Base-by-base conservation (phyloP, 2,797 vertebrate species). In the Fistularia tabacaria region DNA sequence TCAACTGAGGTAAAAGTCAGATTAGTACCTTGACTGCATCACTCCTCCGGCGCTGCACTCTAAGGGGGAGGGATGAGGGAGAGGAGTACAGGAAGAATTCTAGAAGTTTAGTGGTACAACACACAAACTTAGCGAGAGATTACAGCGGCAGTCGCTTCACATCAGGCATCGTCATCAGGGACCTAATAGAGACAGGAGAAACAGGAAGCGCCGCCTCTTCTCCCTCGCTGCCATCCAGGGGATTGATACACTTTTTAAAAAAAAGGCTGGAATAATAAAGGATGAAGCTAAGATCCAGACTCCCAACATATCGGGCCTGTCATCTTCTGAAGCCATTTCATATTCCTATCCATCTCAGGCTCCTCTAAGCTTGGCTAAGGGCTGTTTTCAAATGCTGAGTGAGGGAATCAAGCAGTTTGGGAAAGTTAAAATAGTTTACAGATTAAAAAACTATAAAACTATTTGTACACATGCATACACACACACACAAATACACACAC, bases 211-310 rank as follows among this genome's bases (percentile, higher is more conserved):
- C 68, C 53, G 62, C 62, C 66, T 72, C 57, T 62, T 46, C 55
- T 77, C 66, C 51, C 66, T 73, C 73, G 60, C 47, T 62, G 53
- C 54, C 75, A 67, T 70, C 14, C 25, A 46, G 60, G 54, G 88
- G 89, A 91, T 91, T 92, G 92, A 91, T 92, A 91, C 79, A 83
- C 81, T 87, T 80, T 7, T 82, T 85, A 82, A 90, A 89, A 85
- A 84, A 82, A 80, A 82, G 87, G 80, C 79, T 83, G 83, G 82
- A 90, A 91, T 92, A 88, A 89, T 87, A 89, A 91, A 91, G 84
- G 86, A 90, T 89, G 82, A 91, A 64, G 71, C 81, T 79, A 88
- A 80, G 89, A 91, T 91, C 61, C 62, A 54, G 70, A 77, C 86
- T 86, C 90, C 85, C 83, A 85, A 85, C 90, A 86, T 82, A 90